These are phyloP conservation scores for Poeciliopsis infans DNA, from an alignment of 2,797 vertebrate species.

Conservation along the genomic window DNA sequence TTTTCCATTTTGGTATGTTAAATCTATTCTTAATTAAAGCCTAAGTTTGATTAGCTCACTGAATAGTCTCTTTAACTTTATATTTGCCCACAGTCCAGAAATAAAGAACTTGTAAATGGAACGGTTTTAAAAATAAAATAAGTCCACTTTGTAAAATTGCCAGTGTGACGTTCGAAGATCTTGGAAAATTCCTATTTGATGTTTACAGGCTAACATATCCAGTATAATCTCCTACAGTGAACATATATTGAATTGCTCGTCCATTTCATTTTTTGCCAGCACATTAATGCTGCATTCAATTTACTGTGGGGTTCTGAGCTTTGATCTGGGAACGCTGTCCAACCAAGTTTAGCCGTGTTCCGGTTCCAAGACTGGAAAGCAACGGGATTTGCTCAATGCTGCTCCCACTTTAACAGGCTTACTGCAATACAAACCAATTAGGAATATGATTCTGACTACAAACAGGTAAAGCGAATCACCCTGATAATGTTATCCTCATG, in stretches of 20 bases:
- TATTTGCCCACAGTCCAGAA: neutral
- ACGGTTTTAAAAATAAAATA: neutral
- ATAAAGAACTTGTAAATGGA: conserved; percentile 13
- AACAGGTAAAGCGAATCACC: neutral
- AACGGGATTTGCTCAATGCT: neutral
- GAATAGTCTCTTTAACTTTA: conserved; percentile 9
- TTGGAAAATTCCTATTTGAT: neutral
- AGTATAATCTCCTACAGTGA: neutral
- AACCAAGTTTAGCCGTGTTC: neutral
- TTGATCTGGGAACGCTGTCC: neutral
- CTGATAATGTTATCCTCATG: neutral
- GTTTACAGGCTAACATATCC: neutral
- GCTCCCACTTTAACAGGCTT: neutral
- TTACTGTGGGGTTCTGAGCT: neutral
- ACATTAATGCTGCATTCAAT: neutral
- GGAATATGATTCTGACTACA: neutral
- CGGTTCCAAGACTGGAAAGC: neutral
- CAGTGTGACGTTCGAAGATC: neutral
- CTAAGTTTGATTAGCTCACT: conserved; percentile 20
- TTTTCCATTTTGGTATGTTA: neutral
- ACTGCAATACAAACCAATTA: neutral
- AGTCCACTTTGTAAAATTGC: neutral
- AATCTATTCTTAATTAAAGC: conserved; percentile 16
- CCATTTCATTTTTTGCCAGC: neutral
- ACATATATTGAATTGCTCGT: neutral